Conservation (phyloP, 2,113 vertebrate genomes). For the Ellobius talpinus region DNA sequence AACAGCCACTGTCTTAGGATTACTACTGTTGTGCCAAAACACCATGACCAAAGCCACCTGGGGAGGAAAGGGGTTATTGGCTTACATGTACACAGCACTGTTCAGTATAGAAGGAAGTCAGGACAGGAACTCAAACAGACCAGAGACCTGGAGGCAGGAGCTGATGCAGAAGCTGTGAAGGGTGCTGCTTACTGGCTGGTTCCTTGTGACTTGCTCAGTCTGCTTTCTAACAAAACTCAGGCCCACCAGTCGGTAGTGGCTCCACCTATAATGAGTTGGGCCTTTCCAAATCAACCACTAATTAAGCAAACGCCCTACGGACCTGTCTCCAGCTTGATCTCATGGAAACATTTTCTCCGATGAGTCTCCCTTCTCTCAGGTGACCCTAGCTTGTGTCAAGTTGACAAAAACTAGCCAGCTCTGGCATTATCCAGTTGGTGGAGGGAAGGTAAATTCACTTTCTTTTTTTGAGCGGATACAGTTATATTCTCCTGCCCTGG, state of each 20-base stretch:
- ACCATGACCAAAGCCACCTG: neutral
- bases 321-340: neutral
- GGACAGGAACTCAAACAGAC: neutral
- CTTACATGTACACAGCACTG: neutral
- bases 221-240: neutral
- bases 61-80: neutral
- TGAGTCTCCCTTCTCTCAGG: neutral
- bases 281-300: neutral
- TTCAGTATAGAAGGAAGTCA: neutral
- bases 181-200: neutral
- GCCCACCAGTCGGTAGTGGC: too few species aligned
- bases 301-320: neutral
- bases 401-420: neutral
- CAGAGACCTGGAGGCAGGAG: neutral
- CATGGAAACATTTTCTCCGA: neutral
- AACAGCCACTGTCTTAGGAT: neutral
- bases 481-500: neutral
- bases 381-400: neutral
- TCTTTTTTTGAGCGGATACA: neutral
- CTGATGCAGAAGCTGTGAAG: neutral
- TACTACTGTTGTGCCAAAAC: neutral
- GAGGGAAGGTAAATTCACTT: neutral
- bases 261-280: neutral
- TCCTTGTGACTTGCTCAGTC: neutral
- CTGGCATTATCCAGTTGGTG: neutral